A percentile compares a stretch with the other conserved stretches of the same genome.
phyloP scores from a whole-genome alignment of 92 coral and sea anemone genomes.

The Phenganax stokvisi region DNA sequence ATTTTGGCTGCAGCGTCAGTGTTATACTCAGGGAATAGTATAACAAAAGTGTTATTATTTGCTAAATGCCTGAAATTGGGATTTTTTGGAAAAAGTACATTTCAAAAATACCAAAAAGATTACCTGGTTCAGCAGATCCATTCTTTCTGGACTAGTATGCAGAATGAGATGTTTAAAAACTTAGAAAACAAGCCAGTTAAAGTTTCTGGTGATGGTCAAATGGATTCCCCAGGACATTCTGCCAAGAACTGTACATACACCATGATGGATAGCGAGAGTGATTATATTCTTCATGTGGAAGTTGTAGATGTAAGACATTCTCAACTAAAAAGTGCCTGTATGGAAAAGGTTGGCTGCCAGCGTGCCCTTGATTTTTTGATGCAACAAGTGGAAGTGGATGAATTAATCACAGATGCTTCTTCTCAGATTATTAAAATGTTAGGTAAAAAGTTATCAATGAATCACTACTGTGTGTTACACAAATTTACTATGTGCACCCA shows the following conservation, averaged over 20 bases:
- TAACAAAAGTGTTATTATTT: background rate
- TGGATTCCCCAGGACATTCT: constrained; percentile 4
- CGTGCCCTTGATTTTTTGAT: constrained; percentile 1
- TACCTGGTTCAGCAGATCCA: background rate
- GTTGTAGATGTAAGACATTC: background rate
- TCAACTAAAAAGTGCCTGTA: background rate
- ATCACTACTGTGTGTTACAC: too few species aligned
- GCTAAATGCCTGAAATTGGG: constrained; percentile 4
- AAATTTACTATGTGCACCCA: too few species aligned
- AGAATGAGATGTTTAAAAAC: background rate
- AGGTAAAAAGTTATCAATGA: background rate
- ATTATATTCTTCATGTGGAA: background rate
- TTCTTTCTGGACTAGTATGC: background rate
- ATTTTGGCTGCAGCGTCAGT: background rate
- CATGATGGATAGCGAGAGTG: background rate
- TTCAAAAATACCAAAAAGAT: background rate
- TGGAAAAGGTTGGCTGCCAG: constrained; percentile 10
- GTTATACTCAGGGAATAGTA: background rate
- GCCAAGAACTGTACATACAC: background rate
- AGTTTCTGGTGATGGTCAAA: background rate
- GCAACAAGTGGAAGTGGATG: background rate
- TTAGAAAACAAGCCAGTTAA: background rate
- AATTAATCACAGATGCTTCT: constrained; percentile 29
- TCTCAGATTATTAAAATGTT: constrained; percentile 27
- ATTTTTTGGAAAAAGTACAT: background rate